These are phyloP conservation scores for Syngnathus typhle DNA, from an alignment of 2,113 vertebrate genomes.

Conservation along the genomic window DNA sequence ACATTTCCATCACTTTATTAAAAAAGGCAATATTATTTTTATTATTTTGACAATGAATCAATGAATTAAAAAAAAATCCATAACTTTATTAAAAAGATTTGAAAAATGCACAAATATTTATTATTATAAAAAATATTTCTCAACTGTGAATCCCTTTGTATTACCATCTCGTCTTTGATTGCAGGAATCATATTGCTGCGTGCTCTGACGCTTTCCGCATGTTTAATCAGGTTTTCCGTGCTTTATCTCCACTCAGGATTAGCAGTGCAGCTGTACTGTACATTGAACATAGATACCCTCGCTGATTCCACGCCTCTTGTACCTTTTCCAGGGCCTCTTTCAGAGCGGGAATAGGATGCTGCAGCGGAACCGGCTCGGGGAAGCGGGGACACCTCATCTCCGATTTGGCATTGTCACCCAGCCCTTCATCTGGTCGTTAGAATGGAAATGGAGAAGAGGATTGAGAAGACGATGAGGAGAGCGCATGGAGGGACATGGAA, in stretches of 20 bases:
- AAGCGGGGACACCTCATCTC: constrained; percentile 82
- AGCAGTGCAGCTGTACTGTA: constrained; percentile 20
- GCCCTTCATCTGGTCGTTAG: constrained; percentile 45
- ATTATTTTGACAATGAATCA: too few relatives aligned
- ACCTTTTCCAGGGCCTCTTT: constrained; percentile 92
- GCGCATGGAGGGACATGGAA: background rate
- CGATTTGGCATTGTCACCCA: constrained; percentile 38
- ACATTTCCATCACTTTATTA: too few relatives aligned
- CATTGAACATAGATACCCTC: constrained; percentile 26
- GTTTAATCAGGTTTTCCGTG: constrained; percentile 56
- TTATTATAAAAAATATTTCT: too few relatives aligned
- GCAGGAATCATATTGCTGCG: background rate
- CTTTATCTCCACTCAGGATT: constrained; percentile 41
- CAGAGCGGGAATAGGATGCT: constrained; percentile 83
- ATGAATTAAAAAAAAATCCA: too few relatives aligned
- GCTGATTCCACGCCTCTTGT: constrained; percentile 10
- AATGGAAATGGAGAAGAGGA: background rate
- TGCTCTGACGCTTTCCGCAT: background rate
- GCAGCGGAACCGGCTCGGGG: constrained; percentile 78
- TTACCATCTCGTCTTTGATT: background rate
- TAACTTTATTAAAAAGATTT: too few relatives aligned
- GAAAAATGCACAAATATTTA: too few relatives aligned
- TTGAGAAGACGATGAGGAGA: background rate
- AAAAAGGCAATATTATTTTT: too few relatives aligned
- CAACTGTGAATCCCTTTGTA: background rate